These are phyloP conservation scores for Hyposmocoma kahamanoa DNA, from an alignment of 1,140 invertebrate species.

Conservation along the genomic window DNA sequence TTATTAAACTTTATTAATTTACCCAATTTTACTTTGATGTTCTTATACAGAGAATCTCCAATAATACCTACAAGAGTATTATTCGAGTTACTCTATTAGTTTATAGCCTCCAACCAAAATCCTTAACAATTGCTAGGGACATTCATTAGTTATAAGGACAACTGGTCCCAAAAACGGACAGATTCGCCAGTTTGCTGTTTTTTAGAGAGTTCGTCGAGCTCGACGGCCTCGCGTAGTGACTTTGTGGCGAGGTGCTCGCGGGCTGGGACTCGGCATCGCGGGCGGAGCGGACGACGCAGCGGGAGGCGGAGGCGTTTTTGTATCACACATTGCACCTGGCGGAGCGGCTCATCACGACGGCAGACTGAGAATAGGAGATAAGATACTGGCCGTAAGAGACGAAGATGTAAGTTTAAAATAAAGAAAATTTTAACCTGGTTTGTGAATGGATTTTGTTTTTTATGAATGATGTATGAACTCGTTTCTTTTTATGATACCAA, in stretches of 20 bases:
- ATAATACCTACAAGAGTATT: no score
- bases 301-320: constrained; percentile 97
- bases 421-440: no score
- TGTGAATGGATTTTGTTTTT: no score
- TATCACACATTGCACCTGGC: constrained; percentile 97
- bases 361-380: constrained; percentile 93
- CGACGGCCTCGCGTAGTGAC: constrained; percentile 55
- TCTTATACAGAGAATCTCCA: no score
- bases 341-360: constrained; percentile 97
- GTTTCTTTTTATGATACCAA: no score
- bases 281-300: constrained; percentile 97
- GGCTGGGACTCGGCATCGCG: constrained; percentile 96
- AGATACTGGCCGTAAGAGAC: constrained; percentile 93
- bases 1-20: no score
- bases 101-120: no score
- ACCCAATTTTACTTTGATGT: no score
- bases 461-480: no score
- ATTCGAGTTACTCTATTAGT: no score
- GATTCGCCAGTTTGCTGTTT: no score
- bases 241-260: constrained; percentile 75
- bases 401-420: constrained; percentile 83
- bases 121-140: no score
- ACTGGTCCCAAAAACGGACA: not conserved
- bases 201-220: constrained; percentile 59
- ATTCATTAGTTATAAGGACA: not conserved